These are phyloP conservation scores for Lophius americanus DNA, from an alignment of 2,797 vertebrate species.

Conservation along the genomic window DNA sequence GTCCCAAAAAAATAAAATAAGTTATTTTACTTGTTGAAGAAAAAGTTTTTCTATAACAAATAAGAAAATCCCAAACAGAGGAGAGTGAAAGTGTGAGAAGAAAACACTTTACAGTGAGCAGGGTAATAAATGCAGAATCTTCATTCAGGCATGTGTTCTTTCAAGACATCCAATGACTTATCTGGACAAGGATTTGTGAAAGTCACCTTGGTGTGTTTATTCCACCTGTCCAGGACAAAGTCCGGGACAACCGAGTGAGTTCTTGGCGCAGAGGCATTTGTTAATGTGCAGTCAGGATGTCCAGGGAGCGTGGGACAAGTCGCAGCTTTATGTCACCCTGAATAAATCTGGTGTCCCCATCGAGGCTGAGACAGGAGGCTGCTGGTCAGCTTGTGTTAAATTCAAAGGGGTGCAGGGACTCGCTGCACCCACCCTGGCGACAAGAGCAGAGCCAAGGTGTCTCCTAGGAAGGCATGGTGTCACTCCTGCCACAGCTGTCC, in stretches of 20 bases:
- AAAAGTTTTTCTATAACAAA: too few species aligned
- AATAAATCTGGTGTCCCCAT: conserved; percentile 44
- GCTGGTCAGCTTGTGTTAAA: conserved; percentile 68
- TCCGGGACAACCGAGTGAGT: conserved; percentile 39
- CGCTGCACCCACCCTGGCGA: conserved; percentile 53
- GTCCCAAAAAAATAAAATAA: too few species aligned
- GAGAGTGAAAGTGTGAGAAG: too few species aligned
- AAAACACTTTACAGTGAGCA: too few species aligned
- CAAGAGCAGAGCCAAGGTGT: conserved; percentile 60
- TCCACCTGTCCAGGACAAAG: conserved; percentile 33
- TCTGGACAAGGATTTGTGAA: conserved; percentile 34
- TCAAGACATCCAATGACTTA: conserved; percentile 3
- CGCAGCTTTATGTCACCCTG: conserved; percentile 54
- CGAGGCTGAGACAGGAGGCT: conserved; percentile 40
- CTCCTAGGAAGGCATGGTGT: conserved; percentile 56
- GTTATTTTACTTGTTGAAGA: too few species aligned
- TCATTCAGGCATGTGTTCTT: not conserved
- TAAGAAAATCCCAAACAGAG: too few species aligned
- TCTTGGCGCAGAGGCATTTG: conserved; percentile 38
- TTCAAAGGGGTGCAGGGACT: conserved; percentile 48
- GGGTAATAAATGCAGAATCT: not conserved
- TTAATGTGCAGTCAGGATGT: conserved; percentile 32
- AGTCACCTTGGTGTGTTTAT: conserved; percentile 53
- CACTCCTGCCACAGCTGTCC: conserved; percentile 58
- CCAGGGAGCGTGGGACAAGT: conserved; percentile 45